Evolutionary conservation across 2,113 vertebrate genomes (phyloP), one percentile per base, ranked within the genome.

Genomic region (Sterna hirundo): DNA sequence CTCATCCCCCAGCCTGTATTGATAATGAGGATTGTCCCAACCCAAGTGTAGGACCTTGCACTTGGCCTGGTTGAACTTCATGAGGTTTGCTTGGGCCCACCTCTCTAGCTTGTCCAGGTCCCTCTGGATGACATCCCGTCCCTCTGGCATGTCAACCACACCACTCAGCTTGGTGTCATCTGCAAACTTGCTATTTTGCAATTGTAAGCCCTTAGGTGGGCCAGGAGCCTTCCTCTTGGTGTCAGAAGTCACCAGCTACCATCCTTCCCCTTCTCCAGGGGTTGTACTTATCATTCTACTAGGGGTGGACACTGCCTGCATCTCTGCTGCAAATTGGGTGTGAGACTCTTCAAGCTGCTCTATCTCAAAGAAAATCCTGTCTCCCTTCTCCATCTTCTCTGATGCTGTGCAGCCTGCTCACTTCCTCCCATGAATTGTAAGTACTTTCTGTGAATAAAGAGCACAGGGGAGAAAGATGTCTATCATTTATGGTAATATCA

Each of bases 401-500:
- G 42, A 46, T 46, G 64, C 64, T 66, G 42, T 66, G 65, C 65
- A 68, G 42, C 42, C 65, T 46, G 42, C 65, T 68, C 65, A 25
- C 65, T 46, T 68, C 65, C 42, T 68, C 65, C 42, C 30, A 34
- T 68, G 30, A 74, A 74, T 66, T 61, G 80, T 34, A 87, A 75
- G 49, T 51, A 78, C 49, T 54, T 77, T 93, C 18, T 79, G 93
- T 87, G 58, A 65, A 60, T 88, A 68, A 93, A 83, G 90, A 96
- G 89, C 60, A 83, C 47, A 66, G 72, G 75, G 68, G 80, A 96
- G 80, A 77, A 57, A 96, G 62, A 90, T 51, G 64, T 54, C 42
- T 92, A 52, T 97, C 88, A 97, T 97, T 97, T 95, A 96, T 72
- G 74, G 69, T 95, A 93, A 96, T 96, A 96, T 92, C n/a, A n/a